Evolutionary conservation across 2,113 vertebrate species (phyloP).

Genomic region (Sturnus vulgaris): DNA sequence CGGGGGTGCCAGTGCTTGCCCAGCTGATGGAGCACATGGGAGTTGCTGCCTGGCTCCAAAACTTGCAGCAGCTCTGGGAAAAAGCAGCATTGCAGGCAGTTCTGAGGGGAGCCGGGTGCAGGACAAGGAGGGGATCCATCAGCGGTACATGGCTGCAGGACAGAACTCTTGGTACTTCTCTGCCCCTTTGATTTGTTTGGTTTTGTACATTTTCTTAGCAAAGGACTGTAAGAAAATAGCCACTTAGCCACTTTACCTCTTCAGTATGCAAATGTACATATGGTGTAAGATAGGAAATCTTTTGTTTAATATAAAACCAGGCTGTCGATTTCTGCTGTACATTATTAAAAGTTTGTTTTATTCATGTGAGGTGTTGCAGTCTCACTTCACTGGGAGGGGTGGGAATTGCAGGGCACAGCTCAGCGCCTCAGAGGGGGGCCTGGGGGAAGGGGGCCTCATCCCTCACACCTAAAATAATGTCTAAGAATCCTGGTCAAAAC

Average conservation of each 20-base stretch:
- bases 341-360: slow-evolving; percentile 83
- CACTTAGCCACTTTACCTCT: slow-evolving; percentile 89
- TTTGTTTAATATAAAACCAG: slow-evolving; percentile 83
- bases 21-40: background rate
- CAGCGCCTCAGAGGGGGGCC: accelerated
- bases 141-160: slow-evolving; percentile 43
- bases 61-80: background rate
- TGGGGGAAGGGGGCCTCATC: accelerated
- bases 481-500: background rate
- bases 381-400: background rate
- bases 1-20: background rate
- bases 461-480: background rate
- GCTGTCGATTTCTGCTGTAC: slow-evolving; percentile 84
- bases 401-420: background rate
- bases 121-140: background rate
- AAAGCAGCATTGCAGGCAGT: background rate
- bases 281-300: slow-evolving; percentile 81
- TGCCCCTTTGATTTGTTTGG: slow-evolving; percentile 69
- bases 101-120: background rate
- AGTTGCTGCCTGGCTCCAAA: background rate
- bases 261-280: slow-evolving; percentile 88
- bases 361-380: slow-evolving; percentile 61
- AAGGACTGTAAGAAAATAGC: slow-evolving; percentile 82
- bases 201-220: slow-evolving; percentile 81
- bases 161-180: slow-evolving; percentile 60